Percentiles rank a stretch among this genome's conserved stretches.
These are phyloP conservation scores for Cacoxenus indagator DNA, from an alignment of 2,888 invertebrate genomes.

Conservation along the genomic window DNA sequence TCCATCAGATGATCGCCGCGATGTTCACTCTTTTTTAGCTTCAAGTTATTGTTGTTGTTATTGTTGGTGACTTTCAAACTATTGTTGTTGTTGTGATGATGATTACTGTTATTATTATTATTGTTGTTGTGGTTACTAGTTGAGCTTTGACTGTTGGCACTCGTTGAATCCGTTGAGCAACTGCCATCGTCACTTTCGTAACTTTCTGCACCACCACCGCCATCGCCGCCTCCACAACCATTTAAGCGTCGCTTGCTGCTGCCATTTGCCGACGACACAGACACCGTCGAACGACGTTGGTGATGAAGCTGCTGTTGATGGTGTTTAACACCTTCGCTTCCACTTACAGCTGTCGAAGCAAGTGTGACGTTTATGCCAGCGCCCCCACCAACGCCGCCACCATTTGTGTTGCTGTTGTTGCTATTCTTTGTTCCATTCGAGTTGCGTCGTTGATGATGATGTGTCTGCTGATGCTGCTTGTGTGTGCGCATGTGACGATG, in stretches of 20 bases:
- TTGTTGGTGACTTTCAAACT: slow-evolving; percentile 67
- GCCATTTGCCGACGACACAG: slow-evolving; percentile 28
- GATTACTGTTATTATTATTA: slow-evolving; percentile 62
- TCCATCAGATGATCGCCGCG: slow-evolving; percentile 28
- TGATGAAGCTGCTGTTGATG: slow-evolving; percentile 27
- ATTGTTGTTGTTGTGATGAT: slow-evolving; percentile 51
- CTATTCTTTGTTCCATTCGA: slow-evolving; percentile 50
- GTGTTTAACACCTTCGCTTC: slow-evolving; percentile 31
- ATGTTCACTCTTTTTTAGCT: slow-evolving; percentile 63
- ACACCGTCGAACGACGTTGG: slow-evolving; percentile 22
- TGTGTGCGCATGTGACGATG: slow-evolving; percentile 85
- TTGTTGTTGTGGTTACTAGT: slow-evolving; percentile 68
- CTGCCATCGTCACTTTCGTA: slow-evolving; percentile 74
- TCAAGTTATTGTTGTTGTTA: slow-evolving; percentile 62
- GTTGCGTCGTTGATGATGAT: slow-evolving; percentile 61
- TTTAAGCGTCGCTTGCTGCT: slow-evolving; percentile 39
- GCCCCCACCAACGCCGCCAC: slow-evolving; percentile 21
- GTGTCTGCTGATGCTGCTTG: slow-evolving; percentile 71
- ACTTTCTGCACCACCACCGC: slow-evolving; percentile 66
- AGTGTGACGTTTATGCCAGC: background rate
- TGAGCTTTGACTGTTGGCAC: slow-evolving; percentile 65
- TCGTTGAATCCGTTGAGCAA: slow-evolving; percentile 72
- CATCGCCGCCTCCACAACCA: slow-evolving; percentile 41
- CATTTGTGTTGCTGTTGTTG: slow-evolving; percentile 36
- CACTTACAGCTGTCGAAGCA: background rate